Evolutionary conservation across 2,113 vertebrate species (phyloP), one percentile per base, ranked within the genome.

Genomic region (Thamnophis sirtalis): DNA sequence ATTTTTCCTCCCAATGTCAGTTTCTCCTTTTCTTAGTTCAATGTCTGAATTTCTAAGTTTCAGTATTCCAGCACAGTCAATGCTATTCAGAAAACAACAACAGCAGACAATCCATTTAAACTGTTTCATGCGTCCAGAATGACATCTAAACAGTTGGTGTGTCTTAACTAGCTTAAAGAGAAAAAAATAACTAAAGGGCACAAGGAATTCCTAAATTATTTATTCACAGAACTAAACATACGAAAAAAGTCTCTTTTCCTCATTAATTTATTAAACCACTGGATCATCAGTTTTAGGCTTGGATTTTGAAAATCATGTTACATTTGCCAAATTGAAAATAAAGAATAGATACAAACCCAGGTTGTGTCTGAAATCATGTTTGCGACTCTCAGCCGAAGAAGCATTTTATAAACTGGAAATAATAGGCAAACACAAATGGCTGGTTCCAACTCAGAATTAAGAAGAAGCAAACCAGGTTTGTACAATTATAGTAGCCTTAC

Each of bases 41-140:
- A 99, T 99, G 96, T 99, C 99, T 0, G 99, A 99, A 95, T 99
- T 99, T 11, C 99, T 97, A 90, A 99, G 98, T 95, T 99, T 99
- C 90, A 99, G 96, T 93, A 99, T 99, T 49, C 99, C 99, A 1
- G 99, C 99, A 38, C 99, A 99, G 95, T 99, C 99, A 0, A 99
- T 99, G 95, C 99, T 99, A 95, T 51, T 7, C 91, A 22, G 95
- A 87, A 38, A 17, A 51, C 6, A 43, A 58, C 10, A 91, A 9
- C 91, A 48, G 73, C 15, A 87, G 38, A 86, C 9, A 94, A 50
- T 60, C 58, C 7, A 33, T 56, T 0, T 4, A 15, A 6, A 84
- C 53, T 38, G 58, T 50, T n/a, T 21, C 5, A 53, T 15, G 1
- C 9, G 63, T 63, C 33, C 88, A 63, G 48, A 86, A 50, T 53